Conservation (phyloP, 2,113 vertebrate genomes). For the Boulengeromyrus knoepffleri region DNA sequence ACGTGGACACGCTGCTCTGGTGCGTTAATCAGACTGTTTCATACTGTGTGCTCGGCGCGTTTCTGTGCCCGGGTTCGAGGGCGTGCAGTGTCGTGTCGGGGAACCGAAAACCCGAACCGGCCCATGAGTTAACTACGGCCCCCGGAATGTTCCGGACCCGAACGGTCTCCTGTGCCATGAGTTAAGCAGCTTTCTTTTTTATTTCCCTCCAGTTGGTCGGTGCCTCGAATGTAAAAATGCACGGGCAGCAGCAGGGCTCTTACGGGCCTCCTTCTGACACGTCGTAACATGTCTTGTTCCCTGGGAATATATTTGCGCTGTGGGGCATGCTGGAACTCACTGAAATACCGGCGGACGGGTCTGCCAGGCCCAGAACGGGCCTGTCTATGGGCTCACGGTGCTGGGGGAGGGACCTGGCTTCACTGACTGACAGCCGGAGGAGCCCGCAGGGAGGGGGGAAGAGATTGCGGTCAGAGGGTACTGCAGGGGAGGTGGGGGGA, state of each 20-base stretch:
- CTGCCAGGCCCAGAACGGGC: not conserved
- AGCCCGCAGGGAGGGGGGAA: not conserved
- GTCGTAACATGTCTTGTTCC: not conserved
- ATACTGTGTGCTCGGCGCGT: slow-evolving; percentile 29
- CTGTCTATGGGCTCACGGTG: not conserved
- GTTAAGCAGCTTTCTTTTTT: not conserved
- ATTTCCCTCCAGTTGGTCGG: not conserved
- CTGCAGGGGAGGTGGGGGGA: not conserved
- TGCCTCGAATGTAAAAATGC: not conserved
- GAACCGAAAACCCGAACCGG: not conserved
- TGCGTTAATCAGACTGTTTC: slow-evolving; percentile 30
- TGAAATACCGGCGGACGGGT: not conserved
- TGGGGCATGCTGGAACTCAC: not conserved
- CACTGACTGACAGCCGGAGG: not conserved
- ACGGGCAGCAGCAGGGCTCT: too few species aligned
- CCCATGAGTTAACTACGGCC: not conserved
- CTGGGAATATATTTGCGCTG: not conserved
- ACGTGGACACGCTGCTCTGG: not conserved
- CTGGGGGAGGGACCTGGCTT: not conserved
- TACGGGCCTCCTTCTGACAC: not conserved
- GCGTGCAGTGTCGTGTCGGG: slow-evolving; percentile 24
- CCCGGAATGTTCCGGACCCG: not conserved
- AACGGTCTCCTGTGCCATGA: not conserved
- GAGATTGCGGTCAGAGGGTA: not conserved
- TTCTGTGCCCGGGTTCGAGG: slow-evolving; percentile 34